A percentile compares a stretch with the other conserved stretches of the same genome.
phyloP scores from a whole-genome alignment of 2,113 vertebrate species.

The Tupaia tana region DNA sequence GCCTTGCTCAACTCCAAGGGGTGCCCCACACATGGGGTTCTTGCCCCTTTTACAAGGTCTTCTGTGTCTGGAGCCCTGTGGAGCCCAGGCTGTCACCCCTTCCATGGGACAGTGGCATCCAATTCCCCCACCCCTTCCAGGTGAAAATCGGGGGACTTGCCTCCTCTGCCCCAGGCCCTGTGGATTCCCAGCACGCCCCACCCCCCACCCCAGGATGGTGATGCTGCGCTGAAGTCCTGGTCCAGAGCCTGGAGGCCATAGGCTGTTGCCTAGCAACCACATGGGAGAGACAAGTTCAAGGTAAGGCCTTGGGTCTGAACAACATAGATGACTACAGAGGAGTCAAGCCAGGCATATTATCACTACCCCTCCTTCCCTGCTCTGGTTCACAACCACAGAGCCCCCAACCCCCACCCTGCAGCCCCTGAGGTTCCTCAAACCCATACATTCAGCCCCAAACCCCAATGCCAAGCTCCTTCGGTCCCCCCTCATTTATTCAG shows the following conservation, averaged over 20 bases:
- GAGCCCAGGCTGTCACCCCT: background rate
- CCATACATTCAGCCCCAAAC: background rate
- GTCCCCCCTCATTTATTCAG: background rate
- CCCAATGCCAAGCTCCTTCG: background rate
- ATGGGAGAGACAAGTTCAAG: constrained; percentile 75
- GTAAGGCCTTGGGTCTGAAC: constrained; percentile 46
- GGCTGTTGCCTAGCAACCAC: constrained; percentile 78
- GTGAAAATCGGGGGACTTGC: background rate
- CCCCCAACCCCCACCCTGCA: too few relatives aligned
- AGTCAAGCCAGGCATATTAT: background rate
- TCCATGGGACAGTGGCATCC: background rate
- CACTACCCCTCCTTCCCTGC: background rate
- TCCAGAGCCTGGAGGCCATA: constrained; percentile 13
- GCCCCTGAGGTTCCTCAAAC: background rate
- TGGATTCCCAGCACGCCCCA: background rate
- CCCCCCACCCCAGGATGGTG: too few relatives aligned
- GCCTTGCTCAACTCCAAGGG: background rate
- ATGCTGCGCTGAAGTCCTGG: background rate
- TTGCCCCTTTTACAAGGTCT: background rate
- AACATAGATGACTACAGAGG: background rate
- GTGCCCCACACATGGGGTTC: background rate
- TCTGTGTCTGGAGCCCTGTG: background rate
- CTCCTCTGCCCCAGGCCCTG: background rate
- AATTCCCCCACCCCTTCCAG: background rate
- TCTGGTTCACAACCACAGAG: background rate